Evolutionary conservation across 2,113 vertebrate species (phyloP).

Genomic region (Leuciscus idus): DNA sequence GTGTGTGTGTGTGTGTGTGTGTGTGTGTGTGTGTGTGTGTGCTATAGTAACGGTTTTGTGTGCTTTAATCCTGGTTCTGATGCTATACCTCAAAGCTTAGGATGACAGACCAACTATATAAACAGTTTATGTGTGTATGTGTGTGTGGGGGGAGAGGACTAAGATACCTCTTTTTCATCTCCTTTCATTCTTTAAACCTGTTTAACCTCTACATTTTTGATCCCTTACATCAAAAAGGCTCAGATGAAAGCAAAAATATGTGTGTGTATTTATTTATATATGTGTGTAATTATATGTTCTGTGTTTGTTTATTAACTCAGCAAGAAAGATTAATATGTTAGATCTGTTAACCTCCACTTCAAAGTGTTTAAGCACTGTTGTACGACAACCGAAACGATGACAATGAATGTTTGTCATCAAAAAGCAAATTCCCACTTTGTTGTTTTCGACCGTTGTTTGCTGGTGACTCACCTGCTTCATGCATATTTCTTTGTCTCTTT

Average conservation of each 20-base stretch:
- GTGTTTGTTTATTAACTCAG: background rate
- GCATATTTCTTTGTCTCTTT: slow-evolving; percentile 50
- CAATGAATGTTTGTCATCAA: slow-evolving; percentile 10
- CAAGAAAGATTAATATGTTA: background rate
- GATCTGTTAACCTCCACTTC: slow-evolving; percentile 7
- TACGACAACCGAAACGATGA: background rate
- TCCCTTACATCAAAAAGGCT: slow-evolving; percentile 36
- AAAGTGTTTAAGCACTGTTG: background rate
- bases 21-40: slow-evolving; percentile 26
- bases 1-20: slow-evolving; percentile 25
- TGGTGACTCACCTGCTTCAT: slow-evolving; percentile 29
- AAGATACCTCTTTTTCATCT: slow-evolving; percentile 31
- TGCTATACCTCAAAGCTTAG: slow-evolving; percentile 21
- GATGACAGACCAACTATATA: slow-evolving; percentile 15
- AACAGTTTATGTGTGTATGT: slow-evolving; percentile 11
- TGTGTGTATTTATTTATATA: background rate
- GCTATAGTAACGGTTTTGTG: slow-evolving; percentile 33
- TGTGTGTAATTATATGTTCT: background rate
- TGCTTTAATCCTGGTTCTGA: slow-evolving; percentile 50
- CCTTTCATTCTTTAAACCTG: slow-evolving; percentile 42
- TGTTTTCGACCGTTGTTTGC: background rate
- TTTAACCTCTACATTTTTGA: slow-evolving; percentile 42
- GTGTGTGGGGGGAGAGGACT: background rate
- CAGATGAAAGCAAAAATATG: slow-evolving; percentile 28
- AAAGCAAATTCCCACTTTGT: background rate